Evolutionary conservation across 2,888 invertebrate species (phyloP).

Genomic region (Rhopalosiphum nymphaeae): DNA sequence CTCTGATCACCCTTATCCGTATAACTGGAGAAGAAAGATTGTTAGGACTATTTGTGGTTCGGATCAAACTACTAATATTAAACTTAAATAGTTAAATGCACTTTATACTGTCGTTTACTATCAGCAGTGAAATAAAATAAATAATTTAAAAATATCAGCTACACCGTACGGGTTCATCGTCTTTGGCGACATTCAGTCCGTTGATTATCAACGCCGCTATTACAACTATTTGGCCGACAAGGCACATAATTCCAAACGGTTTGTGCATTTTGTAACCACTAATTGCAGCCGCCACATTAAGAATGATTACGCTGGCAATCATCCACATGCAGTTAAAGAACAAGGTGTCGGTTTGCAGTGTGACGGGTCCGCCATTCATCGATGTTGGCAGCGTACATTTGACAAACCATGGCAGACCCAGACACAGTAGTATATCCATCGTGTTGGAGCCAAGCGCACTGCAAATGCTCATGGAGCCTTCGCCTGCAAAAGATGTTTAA

Average conservation of each 20-base stretch:
- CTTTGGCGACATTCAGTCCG: conserved; percentile 79
- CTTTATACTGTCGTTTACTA: neutral
- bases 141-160: neutral
- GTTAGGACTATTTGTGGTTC: neutral
- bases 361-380: conserved; percentile 72
- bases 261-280: conserved; percentile 81
- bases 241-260: conserved; percentile 77
- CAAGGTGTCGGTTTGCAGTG: conserved; percentile 83
- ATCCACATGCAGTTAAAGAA: conserved; percentile 86
- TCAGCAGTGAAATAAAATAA: neutral
- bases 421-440: conserved; percentile 84
- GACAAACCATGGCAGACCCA: conserved; percentile 89
- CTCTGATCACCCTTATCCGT: neutral
- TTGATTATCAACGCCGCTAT: conserved; percentile 83
- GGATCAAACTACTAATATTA: neutral
- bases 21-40: neutral
- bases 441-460: conserved; percentile 90
- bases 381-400: conserved; percentile 73
- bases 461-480: conserved; percentile 88
- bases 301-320: conserved; percentile 79
- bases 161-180: neutral
- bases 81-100: neutral
- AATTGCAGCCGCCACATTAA: conserved; percentile 78
- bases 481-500: conserved; percentile 73
- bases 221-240: conserved; percentile 78